phyloP scores from a whole-genome alignment of 2,888 invertebrate genomes.

The Tipula confusa region DNA sequence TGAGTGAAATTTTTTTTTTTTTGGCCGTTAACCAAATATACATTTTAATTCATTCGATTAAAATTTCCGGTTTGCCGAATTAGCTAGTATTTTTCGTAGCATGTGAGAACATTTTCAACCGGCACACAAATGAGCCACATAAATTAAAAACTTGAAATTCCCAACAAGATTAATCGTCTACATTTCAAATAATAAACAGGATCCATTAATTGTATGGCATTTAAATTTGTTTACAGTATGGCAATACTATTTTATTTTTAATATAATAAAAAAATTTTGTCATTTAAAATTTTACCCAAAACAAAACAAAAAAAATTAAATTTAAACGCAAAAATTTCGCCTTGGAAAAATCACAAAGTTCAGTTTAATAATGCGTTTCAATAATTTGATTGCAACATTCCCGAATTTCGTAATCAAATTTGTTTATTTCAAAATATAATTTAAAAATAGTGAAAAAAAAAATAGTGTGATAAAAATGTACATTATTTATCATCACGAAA shows the following conservation, averaged over 20 bases:
- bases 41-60: background rate
- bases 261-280: background rate
- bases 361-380: background rate
- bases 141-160: background rate
- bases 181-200: background rate
- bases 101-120: background rate
- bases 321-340: background rate
- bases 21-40: background rate
- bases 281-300: background rate
- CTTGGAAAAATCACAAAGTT: background rate
- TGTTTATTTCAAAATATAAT: background rate
- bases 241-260: too few species aligned
- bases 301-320: background rate
- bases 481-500: too few species aligned
- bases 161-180: background rate
- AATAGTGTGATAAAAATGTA: too few species aligned
- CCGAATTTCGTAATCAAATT: background rate
- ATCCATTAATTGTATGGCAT: background rate
- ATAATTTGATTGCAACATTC: background rate
- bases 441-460: too few species aligned
- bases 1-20: background rate
- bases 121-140: background rate
- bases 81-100: background rate
- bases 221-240: background rate
- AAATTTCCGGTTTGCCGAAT: conserved; percentile 9